Evolutionary conservation across 2,797 vertebrate genomes (phyloP), one percentile per base, ranked within the genome.

Genomic region (Gallinago solitaria): DNA sequence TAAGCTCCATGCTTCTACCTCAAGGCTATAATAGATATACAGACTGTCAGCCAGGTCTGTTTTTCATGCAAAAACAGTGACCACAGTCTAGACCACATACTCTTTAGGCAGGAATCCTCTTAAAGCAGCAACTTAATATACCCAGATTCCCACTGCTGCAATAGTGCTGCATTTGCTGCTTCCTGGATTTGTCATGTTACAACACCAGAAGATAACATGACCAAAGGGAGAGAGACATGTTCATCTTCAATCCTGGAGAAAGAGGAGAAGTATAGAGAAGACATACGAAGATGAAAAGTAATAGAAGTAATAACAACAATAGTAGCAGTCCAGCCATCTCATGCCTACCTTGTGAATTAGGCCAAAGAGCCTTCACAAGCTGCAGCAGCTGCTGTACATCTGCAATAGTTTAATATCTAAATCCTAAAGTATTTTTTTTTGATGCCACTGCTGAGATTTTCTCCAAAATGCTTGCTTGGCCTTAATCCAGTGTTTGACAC

Each of bases 51-150:
- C 27, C 54, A 61, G 51, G 47, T 48, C 83, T 93, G 67, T 18
- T 61, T 69, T 87, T 30, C 20, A 6, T 33, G 88, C 83, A 92
- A 67, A 91, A 83, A 88, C 50, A 90, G 59, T 0, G 6, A 95
- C 88, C 92, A 61, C 88, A 96, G 93, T 35, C 91, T 90, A 89
- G 82, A 83, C 84, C 89, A 89, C 14, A 2, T 5, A 54, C 5
- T 20, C n/a, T 39, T 81, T 43, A 60, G 14, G 30, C 43, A 86
- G 59, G 30, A 69, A 57, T 61, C 35, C 33, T 89, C 53, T 57
- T 85, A 71, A 81, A 90, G 50, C 41, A 92, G 73, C 53, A 86
- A 75, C 9, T 57, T 51, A 59, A 92, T 48, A 83, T 12, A 60
- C 18, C 24, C 37, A 64, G 69, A 86, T 56, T 77, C 65, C 84